Base-by-base conservation (phyloP, 1,140 invertebrate species). In the Propsilocerus akamusi region DNA sequence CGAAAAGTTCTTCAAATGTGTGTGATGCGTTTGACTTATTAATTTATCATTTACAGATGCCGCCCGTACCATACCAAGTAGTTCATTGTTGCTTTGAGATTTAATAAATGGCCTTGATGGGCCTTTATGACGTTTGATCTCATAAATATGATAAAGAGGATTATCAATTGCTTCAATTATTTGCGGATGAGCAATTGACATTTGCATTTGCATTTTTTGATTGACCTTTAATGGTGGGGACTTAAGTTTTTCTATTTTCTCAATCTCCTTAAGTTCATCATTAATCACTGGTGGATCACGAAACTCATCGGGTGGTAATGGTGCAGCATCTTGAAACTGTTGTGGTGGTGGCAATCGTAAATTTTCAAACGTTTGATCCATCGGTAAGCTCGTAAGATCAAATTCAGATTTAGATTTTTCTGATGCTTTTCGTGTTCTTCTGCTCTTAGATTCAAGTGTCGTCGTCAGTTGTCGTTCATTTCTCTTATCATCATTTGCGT, bases 301-400 rank as follows among this genome's bases (percentile, higher is more conserved):
- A 59, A 84, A 84, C 55, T 76, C 75, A 57, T 83, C 80, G 0
- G 82, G 82, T 8, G 76, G 75, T 4, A 78, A 75, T 8, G 74
- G 73, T n/a, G 80, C 78, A 25, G 78, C 74, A 67, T 88, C 86
- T 61, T 83, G 76, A 56, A 89, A 89, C 67, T 87, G 83, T 56
- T 86, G 81, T 0, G 86, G 86, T 2, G 86, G 86, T 7, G 84
- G 83, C 22, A 84, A 61, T 22, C 76, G 71, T 5, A 87, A 72
- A 58, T 85, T 80, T 59, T 86, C 83, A 57, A 83, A 81, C 12
- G 78, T 74, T 57, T 76, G 72, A 6, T 65, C 63, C 28, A 64
- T 62, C 3, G 34, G 4, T 48, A 71, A 63, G 52, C 69, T 70
- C 26, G 66, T 70, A 6, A 75, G 62, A 56, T 71, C 68, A 46